Percentiles rank a stretch among this genome's conserved stretches.
phyloP scores from a whole-genome alignment of 2,113 vertebrate genomes.

The Carollia perspicillata region DNA sequence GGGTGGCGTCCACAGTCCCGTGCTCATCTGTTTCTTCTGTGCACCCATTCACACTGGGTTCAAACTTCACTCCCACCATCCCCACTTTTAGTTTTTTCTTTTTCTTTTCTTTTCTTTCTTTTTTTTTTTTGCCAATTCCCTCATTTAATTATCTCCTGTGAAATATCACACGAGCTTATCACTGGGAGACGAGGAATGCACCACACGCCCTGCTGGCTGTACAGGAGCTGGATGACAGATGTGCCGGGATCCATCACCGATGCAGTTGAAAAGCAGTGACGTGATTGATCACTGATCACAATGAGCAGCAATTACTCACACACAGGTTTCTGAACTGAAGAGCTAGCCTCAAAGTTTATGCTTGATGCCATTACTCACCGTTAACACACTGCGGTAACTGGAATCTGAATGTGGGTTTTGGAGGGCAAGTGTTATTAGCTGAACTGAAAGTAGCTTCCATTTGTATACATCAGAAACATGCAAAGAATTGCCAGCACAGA shows the following conservation, averaged over 20 bases:
- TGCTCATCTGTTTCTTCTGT: background rate
- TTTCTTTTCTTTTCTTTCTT: background rate
- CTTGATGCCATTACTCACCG: background rate
- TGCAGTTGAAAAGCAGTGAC: background rate
- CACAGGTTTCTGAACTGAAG: background rate
- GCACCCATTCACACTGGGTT: background rate
- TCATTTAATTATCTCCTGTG: background rate
- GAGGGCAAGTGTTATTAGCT: background rate
- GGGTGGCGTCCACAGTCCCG: background rate
- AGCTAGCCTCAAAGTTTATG: background rate
- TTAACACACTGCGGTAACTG: background rate
- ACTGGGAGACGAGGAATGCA: background rate
- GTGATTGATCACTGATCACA: background rate
- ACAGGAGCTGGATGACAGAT: background rate
- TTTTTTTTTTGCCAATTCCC: background rate
- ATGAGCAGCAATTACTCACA: background rate
- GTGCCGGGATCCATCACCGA: background rate
- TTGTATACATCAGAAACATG: background rate
- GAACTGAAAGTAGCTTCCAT: background rate
- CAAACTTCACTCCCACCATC: background rate
- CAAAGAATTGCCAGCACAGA: background rate
- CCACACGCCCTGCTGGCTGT: background rate
- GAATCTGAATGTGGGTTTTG: background rate
- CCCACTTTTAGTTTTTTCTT: background rate
- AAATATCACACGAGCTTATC: background rate